Conservation (phyloP, 2,888 invertebrate species). For the Caenorhabditis angaria region DNA sequence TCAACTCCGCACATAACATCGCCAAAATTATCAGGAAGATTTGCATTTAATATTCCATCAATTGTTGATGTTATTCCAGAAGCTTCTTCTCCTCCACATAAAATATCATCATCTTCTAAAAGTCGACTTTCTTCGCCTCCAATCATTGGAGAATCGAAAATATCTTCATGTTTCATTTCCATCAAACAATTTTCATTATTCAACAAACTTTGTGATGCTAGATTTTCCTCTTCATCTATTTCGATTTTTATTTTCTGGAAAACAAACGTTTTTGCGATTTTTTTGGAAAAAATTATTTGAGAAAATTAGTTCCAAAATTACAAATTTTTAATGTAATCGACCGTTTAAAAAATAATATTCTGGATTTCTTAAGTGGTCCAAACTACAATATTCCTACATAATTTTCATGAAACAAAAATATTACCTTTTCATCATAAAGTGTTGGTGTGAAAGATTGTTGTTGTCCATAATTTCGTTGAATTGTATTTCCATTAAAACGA, state of each 20-base stretch:
- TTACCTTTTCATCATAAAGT: slow-evolving; percentile 2
- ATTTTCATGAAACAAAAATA: too few relatives aligned
- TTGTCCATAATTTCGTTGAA: slow-evolving; percentile 10
- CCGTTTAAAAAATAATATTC: too few relatives aligned
- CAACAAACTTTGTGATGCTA: slow-evolving; percentile 28
- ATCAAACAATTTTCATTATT: slow-evolving; percentile 24
- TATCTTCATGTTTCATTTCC: slow-evolving; percentile 6
- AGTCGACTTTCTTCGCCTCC: slow-evolving; percentile 11
- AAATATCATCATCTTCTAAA: slow-evolving; percentile 31
- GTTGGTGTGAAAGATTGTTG: not conserved
- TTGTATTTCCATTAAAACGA: slow-evolving; percentile 21
- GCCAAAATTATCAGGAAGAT: slow-evolving; percentile 25
- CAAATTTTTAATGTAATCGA: too few relatives aligned
- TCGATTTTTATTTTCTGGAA: slow-evolving; percentile 41
- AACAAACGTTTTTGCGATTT: not conserved
- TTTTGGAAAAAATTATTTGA: not conserved
- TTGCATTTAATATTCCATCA: slow-evolving; percentile 32
- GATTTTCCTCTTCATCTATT: slow-evolving; percentile 37
- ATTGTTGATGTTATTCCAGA: slow-evolving; percentile 33
- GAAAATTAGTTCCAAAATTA: not conserved
- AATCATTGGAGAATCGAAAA: slow-evolving; percentile 18
- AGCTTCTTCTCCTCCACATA: slow-evolving; percentile 37
- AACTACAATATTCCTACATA: too few relatives aligned
- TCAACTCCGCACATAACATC: slow-evolving; percentile 39
- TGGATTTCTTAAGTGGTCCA: too few relatives aligned